Evolutionary conservation across 2,113 vertebrate species (phyloP).

Genomic region (Colinus virginianus): DNA sequence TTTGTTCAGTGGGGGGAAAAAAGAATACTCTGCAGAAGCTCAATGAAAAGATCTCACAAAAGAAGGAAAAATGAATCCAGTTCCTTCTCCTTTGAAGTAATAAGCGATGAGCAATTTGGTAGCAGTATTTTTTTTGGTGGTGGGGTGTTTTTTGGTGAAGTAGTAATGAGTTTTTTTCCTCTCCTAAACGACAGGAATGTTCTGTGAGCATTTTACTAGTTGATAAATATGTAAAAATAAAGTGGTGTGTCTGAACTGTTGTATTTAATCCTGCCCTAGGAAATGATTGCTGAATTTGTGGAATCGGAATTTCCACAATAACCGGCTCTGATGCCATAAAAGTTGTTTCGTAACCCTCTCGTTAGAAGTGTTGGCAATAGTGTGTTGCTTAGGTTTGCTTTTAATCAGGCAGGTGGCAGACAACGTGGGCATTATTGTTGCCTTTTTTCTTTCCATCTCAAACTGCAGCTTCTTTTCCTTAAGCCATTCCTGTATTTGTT

Average conservation of each 20-base stretch:
- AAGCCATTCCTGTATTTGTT: not conserved
- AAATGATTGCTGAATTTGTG: not conserved
- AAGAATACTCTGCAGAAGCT: not conserved
- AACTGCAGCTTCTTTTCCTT: constrained; percentile 1
- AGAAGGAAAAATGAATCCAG: not conserved
- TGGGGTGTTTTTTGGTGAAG: not conserved
- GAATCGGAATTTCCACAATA: not conserved
- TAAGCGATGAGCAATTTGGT: not conserved
- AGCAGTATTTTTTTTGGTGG: not conserved
- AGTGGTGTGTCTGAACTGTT: not conserved
- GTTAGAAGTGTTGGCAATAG: not conserved
- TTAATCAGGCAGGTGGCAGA: not conserved
- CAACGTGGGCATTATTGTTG: not conserved
- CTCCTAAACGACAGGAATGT: not conserved
- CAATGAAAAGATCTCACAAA: not conserved
- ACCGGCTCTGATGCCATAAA: not conserved
- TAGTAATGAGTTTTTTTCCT: not conserved
- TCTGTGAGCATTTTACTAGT: not conserved
- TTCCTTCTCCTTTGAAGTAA: not conserved
- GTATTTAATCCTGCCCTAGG: not conserved
- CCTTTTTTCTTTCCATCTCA: not conserved
- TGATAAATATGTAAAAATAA: not conserved
- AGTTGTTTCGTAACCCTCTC: not conserved
- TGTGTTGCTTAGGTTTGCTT: not conserved
- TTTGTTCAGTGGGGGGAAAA: not conserved